phyloP scores from a whole-genome alignment of 2,113 vertebrate genomes.

The Forbesichthys papilliferus region DNA sequence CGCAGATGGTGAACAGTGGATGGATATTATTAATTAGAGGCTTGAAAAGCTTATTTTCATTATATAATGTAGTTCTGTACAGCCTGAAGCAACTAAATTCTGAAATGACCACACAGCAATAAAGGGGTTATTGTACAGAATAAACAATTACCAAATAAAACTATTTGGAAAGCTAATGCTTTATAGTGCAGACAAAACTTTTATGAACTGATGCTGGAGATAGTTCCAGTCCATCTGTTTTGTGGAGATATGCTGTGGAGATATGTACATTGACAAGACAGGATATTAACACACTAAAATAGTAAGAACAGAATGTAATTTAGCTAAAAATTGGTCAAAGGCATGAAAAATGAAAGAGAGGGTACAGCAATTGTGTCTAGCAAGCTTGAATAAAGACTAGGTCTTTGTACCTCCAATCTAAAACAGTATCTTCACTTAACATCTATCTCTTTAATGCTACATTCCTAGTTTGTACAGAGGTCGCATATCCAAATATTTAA shows the following conservation, averaged over 20 bases:
- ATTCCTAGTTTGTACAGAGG: too few species aligned
- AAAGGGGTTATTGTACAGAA: too few species aligned
- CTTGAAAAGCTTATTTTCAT: too few species aligned
- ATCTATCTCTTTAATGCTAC: too few species aligned
- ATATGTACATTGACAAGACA: conserved; percentile 4
- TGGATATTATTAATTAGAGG: too few species aligned
- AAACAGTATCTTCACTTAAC: background rate
- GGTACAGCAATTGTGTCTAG: background rate
- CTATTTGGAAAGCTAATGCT: background rate
- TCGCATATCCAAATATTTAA: too few species aligned
- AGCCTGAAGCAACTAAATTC: too few species aligned
- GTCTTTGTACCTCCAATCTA: background rate
- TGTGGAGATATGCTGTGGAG: background rate
- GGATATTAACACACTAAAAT: conserved; percentile 20
- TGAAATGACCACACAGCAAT: too few species aligned
- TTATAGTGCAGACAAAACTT: background rate
- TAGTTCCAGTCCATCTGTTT: conserved; percentile 20
- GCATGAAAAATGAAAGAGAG: background rate
- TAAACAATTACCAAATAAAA: background rate
- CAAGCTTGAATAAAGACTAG: background rate
- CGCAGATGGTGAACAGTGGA: too few species aligned
- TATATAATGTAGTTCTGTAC: too few species aligned
- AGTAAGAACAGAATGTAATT: background rate
- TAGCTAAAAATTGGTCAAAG: background rate
- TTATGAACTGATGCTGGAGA: conserved; percentile 10